A percentile compares a stretch with the other conserved stretches of the same genome.
Evolutionary conservation across 53 echinoderm and acorn worm genomes (phyloP).

Genomic region (Astropecten irregularis): DNA sequence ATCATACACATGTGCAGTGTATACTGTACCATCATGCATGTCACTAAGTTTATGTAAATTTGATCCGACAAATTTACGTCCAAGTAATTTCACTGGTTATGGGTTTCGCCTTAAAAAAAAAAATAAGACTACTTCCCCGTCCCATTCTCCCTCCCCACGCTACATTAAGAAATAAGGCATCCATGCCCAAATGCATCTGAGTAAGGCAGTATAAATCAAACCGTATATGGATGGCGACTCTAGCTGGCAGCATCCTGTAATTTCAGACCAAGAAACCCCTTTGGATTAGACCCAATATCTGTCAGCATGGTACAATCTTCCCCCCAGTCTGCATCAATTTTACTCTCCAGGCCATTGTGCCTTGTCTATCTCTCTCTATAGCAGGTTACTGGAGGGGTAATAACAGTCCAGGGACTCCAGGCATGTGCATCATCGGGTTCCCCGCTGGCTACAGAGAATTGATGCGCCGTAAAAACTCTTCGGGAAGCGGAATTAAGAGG

Average conservation of each 20-base stretch:
- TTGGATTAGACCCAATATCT: too few species aligned
- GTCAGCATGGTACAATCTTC: constrained; percentile 37
- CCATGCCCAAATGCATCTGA: constrained; percentile 2
- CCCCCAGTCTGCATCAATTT: constrained; percentile 22
- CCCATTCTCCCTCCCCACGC: too few species aligned
- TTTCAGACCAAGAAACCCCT: too few species aligned
- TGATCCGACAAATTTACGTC: too few species aligned
- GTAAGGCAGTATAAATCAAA: constrained; percentile 24
- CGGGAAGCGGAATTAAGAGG: background rate
- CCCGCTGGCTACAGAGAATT: background rate
- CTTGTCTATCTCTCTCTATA: background rate
- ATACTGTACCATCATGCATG: too few species aligned
- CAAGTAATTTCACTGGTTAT: too few species aligned
- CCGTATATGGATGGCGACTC: background rate
- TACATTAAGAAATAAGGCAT: constrained; percentile 6
- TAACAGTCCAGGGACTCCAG: background rate
- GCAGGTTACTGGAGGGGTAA: background rate
- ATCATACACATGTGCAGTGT: too few species aligned
- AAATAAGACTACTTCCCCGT: too few species aligned
- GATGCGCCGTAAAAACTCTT: background rate
- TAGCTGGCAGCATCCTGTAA: constrained; percentile 18
- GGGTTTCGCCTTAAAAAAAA: too few species aligned
- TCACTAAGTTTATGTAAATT: too few species aligned
- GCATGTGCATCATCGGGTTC: background rate
- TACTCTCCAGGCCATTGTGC: too few species aligned